Evolutionary conservation across 92 coral and sea anemone genomes (phyloP), one percentile per base, ranked within the genome.

Genomic region (Porites rus): DNA sequence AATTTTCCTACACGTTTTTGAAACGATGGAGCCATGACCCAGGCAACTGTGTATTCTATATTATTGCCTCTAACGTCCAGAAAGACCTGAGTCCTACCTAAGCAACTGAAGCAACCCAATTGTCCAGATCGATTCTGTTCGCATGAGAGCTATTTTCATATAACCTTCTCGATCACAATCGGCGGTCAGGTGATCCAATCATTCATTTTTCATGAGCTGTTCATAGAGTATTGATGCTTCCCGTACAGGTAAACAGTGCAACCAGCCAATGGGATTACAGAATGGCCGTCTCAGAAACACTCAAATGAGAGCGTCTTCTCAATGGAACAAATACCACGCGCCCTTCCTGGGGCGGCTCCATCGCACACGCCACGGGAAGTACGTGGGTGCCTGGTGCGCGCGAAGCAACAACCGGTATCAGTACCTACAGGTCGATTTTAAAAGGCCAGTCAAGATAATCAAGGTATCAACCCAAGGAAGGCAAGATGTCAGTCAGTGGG

Each of bases 331-430:
- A 31, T 80, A 77, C 58, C 91, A 90, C 68, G 83, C 82, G 7
- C 76, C 95, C 2, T 70, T 76, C 62, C 65, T 82, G 56, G 95
- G 82, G 11, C 74, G 95, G 17, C 91, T 92, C 66, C 88, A 92
- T 63, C 86, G 84, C 25, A 20, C 65, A 5, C 82, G 89, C 14
- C 84, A 87, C 24, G 97, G 96, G 0, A 88, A 90, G 46, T 89
- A 86, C 91, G 84, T 84, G 73, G 98, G 98, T 0, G 93, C 93
- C 21, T 92, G 95, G 95, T 74, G 79, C 19, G 93, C 95, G n/a
- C 72, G 74, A 31, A 82, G 77, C 6, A 89, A 86, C 80, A 92
- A 92, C 67, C 38, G 74, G 22, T 72, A 86, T 21, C 95, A 92
- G 70, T 92, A 89, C 76, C 76, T 92, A 14, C 93, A 89, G 70